These are phyloP conservation scores for Drosophila fulvimacula DNA, from an alignment of 2,888 invertebrate species.

Conservation along the genomic window DNA sequence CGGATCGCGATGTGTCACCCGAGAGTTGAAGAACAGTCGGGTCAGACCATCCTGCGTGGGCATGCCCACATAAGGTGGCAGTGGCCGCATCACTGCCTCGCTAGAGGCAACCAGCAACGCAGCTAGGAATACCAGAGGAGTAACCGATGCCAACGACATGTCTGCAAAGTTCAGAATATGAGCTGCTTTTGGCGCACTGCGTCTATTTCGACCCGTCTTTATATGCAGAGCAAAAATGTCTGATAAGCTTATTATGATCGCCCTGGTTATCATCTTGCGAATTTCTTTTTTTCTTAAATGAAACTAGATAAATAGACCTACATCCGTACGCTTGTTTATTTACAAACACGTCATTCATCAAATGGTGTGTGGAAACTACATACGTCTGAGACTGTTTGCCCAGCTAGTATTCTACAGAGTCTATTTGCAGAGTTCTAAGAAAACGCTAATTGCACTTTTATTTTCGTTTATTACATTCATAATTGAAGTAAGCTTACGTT, in stretches of 20 bases:
- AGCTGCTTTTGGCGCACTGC: constrained; percentile 72
- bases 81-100: constrained; percentile 42
- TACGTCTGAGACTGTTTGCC: neutral
- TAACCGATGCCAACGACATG: constrained; percentile 26
- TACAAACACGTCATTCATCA: constrained; percentile 22
- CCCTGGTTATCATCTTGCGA: constrained; percentile 45
- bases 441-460: constrained; percentile 27
- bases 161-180: constrained; percentile 8
- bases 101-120: constrained; percentile 19
- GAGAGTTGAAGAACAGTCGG: constrained; percentile 69
- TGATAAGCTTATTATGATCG: constrained; percentile 44
- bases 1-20: constrained; percentile 68
- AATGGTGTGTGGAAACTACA: constrained; percentile 10
- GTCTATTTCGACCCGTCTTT: constrained; percentile 51
- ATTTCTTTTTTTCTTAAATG: constrained; percentile 26
- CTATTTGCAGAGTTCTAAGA: neutral
- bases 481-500: neutral
- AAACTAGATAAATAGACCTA: constrained; percentile 45
- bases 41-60: constrained; percentile 72
- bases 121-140: constrained; percentile 30
- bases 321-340: constrained; percentile 41
- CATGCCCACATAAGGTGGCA: constrained; percentile 69
- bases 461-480: constrained; percentile 32
- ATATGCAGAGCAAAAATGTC: constrained; percentile 49
- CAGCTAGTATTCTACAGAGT: neutral